Conservation (phyloP, 2,113 vertebrate genomes). For the Bettongia penicillata region DNA sequence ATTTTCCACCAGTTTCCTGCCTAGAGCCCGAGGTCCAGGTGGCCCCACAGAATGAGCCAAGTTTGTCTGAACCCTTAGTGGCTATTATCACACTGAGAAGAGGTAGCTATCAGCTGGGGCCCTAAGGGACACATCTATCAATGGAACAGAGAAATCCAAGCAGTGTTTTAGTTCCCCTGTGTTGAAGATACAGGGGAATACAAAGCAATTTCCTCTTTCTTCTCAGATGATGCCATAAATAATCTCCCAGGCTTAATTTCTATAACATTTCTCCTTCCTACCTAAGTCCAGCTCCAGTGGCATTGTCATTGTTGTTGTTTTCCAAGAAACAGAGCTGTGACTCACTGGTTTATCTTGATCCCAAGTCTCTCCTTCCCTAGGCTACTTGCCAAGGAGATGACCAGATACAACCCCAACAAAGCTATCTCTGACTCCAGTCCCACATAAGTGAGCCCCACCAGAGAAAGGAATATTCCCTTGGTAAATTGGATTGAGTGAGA, state of each 20-base stretch:
- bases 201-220: not conserved
- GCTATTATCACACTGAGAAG: not conserved
- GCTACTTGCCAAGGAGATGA: not conserved
- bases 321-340: not conserved
- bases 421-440: not conserved
- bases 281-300: not conserved
- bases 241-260: not conserved
- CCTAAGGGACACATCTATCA: not conserved
- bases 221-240: not conserved
- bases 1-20: not conserved
- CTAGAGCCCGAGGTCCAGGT: not conserved
- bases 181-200: not conserved
- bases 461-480: not conserved
- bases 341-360: not conserved
- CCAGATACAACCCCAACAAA: no score
- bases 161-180: not conserved
- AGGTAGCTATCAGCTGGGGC: not conserved
- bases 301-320: not conserved
- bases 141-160: not conserved
- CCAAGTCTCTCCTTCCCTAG: not conserved
- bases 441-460: not conserved
- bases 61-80: not conserved
- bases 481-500: not conserved
- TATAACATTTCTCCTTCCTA: not conserved
- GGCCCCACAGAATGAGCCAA: not conserved